Evolutionary conservation across 2,113 vertebrate species (phyloP).

Genomic region (Myiopsitta monachus): DNA sequence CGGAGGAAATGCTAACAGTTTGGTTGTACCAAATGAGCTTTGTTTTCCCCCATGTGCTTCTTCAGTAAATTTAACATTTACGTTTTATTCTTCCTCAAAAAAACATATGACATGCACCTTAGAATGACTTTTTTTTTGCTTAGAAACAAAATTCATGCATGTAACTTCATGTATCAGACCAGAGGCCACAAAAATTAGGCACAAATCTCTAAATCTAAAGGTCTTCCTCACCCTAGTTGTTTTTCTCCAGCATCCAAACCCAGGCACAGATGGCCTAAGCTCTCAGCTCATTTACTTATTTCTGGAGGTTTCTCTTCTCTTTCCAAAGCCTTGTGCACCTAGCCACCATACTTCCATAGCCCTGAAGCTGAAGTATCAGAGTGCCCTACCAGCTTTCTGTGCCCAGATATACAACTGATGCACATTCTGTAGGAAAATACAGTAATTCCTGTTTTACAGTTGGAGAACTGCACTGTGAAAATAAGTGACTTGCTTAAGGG

Average conservation of each 20-base stretch:
- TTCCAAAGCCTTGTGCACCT: neutral
- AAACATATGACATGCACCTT: neutral
- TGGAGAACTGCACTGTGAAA: neutral
- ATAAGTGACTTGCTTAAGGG: neutral
- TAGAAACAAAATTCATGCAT: neutral
- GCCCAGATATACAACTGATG: neutral
- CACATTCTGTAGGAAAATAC: accelerated
- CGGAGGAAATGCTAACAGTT: neutral
- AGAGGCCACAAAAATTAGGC: neutral
- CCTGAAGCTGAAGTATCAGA: neutral
- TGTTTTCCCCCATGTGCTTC: neutral
- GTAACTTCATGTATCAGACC: accelerated
- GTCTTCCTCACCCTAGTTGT: accelerated
- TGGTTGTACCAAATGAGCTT: neutral
- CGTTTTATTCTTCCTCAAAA: neutral
- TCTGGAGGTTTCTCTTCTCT: neutral
- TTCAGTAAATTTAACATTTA: neutral
- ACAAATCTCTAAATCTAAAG: neutral
- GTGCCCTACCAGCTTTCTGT: neutral
- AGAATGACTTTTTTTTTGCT: neutral
- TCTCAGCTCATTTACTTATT: neutral
- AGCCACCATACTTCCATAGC: too few relatives aligned
- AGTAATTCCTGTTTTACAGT: neutral
- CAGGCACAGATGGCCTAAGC: neutral
- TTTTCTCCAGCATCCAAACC: neutral